A percentile compares a stretch with the other conserved stretches of the same genome.
Evolutionary conservation across 1,140 invertebrate genomes (phyloP).

Genomic region (Drosophila dunni): DNA sequence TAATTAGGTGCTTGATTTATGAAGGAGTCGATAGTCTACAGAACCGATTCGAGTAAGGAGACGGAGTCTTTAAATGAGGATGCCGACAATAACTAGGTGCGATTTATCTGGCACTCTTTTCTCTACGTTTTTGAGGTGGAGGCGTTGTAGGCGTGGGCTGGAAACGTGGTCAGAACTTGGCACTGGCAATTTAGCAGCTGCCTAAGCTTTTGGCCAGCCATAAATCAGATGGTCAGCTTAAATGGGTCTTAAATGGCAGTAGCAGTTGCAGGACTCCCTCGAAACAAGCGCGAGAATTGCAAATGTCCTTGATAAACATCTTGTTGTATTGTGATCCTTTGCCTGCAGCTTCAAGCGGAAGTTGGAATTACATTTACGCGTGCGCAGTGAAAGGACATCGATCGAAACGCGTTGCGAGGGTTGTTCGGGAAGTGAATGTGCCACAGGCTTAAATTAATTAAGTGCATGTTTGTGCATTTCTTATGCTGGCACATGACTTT

Average conservation of each 20-base stretch:
- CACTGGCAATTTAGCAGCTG: slow-evolving; percentile 48
- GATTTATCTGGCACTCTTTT: slow-evolving; percentile 6
- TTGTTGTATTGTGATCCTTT: slow-evolving; percentile 17
- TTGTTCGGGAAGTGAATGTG: slow-evolving; percentile 36
- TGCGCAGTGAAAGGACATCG: slow-evolving; percentile 43
- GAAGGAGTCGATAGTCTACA: slow-evolving; percentile 64
- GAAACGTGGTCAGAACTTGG: neutral
- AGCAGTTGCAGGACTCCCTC: slow-evolving; percentile 45
- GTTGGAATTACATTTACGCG: slow-evolving; percentile 45
- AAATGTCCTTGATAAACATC: slow-evolving; percentile 64
- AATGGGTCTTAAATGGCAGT: slow-evolving; percentile 75
- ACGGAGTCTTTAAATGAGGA: slow-evolving; percentile 10
- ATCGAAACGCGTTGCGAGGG: neutral
- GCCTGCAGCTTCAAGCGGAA: slow-evolving; percentile 62
- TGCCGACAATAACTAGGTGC: neutral
- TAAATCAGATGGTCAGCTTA: slow-evolving; percentile 70
- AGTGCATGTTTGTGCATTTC: slow-evolving; percentile 76
- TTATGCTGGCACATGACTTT: slow-evolving; percentile 30
- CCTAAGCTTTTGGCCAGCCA: slow-evolving; percentile 23
- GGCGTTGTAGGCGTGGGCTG: slow-evolving; percentile 48
- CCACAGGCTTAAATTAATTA: slow-evolving; percentile 75
- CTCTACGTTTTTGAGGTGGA: neutral
- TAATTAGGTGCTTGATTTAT: slow-evolving; percentile 79
- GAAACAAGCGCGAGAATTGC: slow-evolving; percentile 66
- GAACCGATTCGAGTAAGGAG: neutral